Base-by-base conservation (phyloP, 2,113 vertebrate species). In the Propithecus coquereli region DNA sequence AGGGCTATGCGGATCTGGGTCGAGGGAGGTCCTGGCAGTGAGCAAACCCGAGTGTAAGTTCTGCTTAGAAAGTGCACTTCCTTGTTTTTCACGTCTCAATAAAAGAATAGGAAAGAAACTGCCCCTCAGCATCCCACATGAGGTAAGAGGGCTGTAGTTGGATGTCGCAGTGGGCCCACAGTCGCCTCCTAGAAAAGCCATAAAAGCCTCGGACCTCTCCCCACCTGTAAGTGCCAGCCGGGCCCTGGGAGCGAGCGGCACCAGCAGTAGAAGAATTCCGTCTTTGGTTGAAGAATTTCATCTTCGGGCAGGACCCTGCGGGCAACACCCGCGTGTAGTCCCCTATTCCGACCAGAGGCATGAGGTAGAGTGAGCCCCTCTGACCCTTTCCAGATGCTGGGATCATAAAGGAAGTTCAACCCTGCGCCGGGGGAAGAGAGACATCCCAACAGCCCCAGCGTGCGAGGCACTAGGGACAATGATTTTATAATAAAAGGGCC, bases 161-260 rank as follows among this genome's bases (percentile, higher is more conserved):
- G 65, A 30, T 30, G 34, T 50, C 43, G 11, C 2, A 14, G 54
- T 2, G 34, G 7, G 37, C 25, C 80, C 12, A 5, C 16, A 4
- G 6, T 47, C 3, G 0, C 22, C 52, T 7, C 40, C 22, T n/a
- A 32, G 37, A 25, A 52, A 87, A 79, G n/a, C 37, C 18, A 2
- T 47, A 34, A 82, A 83, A 91, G 61, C 50, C 63, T 4, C 1
- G 8, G 59, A 13, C 47, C 27, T 40, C 68, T 47, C 50, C 68
- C 70, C 13, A 32, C 50, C 13, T 0, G 0, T 8, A 13, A 22
- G 43, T 40, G 37, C 2, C 23, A 2, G 17, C 47, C 45, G 5
- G 16, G 0, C 22, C 40, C 66, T 16, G 25, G 37, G 54, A 37
- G 68, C 4, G 91, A 61, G 50, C 27, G 3, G 37, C 2, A 3